Conservation (phyloP, 2,113 vertebrate species). For the Nyctereutes procyonoides region DNA sequence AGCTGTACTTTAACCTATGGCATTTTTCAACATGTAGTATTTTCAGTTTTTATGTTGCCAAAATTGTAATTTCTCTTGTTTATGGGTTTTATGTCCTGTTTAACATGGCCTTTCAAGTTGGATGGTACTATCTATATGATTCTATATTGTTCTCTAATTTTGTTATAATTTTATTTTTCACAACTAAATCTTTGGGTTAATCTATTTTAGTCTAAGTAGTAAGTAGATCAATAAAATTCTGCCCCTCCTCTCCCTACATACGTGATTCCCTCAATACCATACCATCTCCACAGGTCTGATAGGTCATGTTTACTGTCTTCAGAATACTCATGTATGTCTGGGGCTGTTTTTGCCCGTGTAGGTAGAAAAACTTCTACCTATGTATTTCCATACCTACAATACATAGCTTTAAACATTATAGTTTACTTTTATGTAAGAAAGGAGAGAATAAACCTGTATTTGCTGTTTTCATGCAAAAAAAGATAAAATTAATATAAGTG, state of each 20-base stretch:
- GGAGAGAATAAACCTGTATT: background rate
- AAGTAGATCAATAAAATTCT: background rate
- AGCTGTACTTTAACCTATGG: background rate
- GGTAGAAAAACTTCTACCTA: background rate
- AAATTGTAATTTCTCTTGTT: slow-evolving; percentile 13
- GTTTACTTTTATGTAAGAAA: slow-evolving; percentile 23
- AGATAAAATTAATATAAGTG: background rate
- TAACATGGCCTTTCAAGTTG: background rate
- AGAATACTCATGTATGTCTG: background rate
- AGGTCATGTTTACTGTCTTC: background rate
- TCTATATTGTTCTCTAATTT: background rate
- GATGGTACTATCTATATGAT: background rate
- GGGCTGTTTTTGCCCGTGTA: background rate
- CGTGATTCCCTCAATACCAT: background rate
- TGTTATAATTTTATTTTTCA: slow-evolving; percentile 24
- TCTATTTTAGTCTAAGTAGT: background rate
- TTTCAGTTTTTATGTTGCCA: slow-evolving; percentile 23
- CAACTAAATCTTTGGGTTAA: background rate
- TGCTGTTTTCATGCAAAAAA: background rate
- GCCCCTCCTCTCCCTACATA: background rate
- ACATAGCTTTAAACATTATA: background rate
- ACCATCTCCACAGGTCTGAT: background rate
- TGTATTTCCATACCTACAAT: background rate
- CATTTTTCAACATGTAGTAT: background rate
- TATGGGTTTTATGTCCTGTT: background rate